Evolutionary conservation across 2,888 invertebrate genomes (phyloP).

Genomic region (Neria commutata): DNA sequence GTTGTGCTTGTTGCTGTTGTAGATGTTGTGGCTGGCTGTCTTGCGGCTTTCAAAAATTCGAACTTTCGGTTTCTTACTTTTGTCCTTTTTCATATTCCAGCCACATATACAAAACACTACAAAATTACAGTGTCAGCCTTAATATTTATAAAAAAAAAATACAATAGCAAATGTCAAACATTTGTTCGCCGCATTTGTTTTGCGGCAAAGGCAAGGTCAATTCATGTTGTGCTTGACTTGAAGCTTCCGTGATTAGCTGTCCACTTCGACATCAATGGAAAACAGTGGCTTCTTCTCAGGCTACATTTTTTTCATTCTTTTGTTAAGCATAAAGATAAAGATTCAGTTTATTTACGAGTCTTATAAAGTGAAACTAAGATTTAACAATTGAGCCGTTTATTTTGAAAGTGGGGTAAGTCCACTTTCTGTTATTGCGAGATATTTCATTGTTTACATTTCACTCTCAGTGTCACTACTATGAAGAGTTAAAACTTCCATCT

Average conservation of each 20-base stretch:
- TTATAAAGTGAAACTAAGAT: no score
- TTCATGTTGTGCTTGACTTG: conserved; percentile 1
- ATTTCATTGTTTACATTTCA: no score
- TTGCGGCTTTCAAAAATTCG: conserved; percentile 37
- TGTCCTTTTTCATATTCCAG: no score
- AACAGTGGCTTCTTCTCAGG: neutral
- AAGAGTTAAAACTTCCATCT: no score
- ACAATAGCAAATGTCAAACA: conserved; percentile 36
- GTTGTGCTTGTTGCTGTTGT: neutral
- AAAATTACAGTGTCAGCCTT: conserved; percentile 18
- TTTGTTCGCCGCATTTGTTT: conserved; percentile 34
- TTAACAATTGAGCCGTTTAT: no score
- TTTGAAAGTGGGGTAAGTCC: no score
- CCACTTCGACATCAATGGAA: conserved; percentile 5
- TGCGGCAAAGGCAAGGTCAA: conserved; percentile 55
- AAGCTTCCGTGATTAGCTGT: neutral
- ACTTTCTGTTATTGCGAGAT: no score
- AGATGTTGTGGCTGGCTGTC: conserved; percentile 20
- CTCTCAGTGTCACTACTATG: no score
- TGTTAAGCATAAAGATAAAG: no score
- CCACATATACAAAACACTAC: no score
- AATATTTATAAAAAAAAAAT: conserved; percentile 11
- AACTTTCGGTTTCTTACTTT: conserved; percentile 40
- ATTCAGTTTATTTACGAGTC: no score
- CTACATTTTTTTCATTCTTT: neutral